Evolutionary conservation across 1,140 invertebrate species (phyloP).

Genomic region (Archivesica marissinica): DNA sequence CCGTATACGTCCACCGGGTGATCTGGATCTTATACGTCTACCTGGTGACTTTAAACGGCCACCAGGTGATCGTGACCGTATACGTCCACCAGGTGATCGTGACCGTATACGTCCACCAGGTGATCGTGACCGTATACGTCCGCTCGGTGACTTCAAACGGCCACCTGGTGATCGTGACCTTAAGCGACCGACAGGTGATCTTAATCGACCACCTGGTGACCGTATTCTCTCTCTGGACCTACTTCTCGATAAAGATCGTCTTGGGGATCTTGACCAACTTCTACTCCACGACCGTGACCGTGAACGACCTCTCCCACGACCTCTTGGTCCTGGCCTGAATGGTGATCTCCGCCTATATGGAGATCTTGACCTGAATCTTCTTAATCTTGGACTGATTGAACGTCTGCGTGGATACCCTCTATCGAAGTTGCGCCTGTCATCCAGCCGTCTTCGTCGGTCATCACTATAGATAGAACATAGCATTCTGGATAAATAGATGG

Average conservation of each 20-base stretch:
- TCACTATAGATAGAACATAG: conserved; percentile 22
- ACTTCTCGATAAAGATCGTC: conserved; percentile 41
- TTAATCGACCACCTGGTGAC: conserved; percentile 25
- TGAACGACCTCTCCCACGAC: conserved; percentile 8
- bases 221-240: conserved; percentile 28
- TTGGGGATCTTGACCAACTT: conserved; percentile 52
- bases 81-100: conserved; percentile 26
- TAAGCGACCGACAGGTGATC: conserved; percentile 13
- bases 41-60: conserved; percentile 29
- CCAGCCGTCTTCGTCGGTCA: conserved; percentile 20
- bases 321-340: conserved; percentile 18
- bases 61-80: conserved; percentile 29
- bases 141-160: conserved; percentile 11
- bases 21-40: conserved; percentile 20
- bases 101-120: conserved; percentile 15
- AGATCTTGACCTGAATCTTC: conserved; percentile 56
- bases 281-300: conserved; percentile 44
- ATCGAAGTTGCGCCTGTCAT: conserved; percentile 41
- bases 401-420: conserved; percentile 48
- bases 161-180: conserved; percentile 35
- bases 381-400: conserved; percentile 49
- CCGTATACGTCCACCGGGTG: conserved; percentile 14
- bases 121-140: conserved; percentile 37
- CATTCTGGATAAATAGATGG: neutral
- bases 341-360: conserved; percentile 53